These are phyloP conservation scores for Cavia aperea DNA, from an alignment of 2,113 vertebrate genomes.

Conservation along the genomic window DNA sequence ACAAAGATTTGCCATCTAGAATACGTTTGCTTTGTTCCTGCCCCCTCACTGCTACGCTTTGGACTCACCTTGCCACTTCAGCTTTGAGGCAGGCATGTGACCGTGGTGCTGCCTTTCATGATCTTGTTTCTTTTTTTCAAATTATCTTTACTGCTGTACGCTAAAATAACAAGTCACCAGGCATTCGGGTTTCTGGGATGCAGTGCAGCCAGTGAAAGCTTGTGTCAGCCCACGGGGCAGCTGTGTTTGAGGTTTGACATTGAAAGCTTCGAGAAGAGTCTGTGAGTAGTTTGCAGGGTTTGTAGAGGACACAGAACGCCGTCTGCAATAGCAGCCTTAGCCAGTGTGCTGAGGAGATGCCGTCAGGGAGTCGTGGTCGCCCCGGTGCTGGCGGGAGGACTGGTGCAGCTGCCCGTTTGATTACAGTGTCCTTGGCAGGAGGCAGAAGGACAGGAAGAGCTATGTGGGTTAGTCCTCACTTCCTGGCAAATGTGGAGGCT, in stretches of 20 bases:
- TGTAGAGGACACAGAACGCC: not conserved
- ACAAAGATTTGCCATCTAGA: slow-evolving; percentile 57
- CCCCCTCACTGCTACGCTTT: slow-evolving; percentile 48
- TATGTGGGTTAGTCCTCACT: not conserved
- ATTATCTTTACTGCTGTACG: slow-evolving; percentile 40
- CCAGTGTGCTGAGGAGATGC: not conserved
- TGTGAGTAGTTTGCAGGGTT: not conserved
- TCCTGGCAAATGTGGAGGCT: not conserved
- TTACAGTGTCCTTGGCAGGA: not conserved
- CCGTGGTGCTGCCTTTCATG: slow-evolving; percentile 35
- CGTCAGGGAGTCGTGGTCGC: not conserved
- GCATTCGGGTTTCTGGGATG: slow-evolving; percentile 45
- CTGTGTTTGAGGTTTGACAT: not conserved
- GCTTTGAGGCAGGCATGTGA: slow-evolving; percentile 16
- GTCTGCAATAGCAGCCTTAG: not conserved
- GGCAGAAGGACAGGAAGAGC: not conserved
- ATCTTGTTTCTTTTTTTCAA: slow-evolving; percentile 57
- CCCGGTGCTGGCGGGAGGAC: not conserved
- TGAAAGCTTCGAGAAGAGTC: not conserved
- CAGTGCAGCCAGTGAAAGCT: slow-evolving; percentile 47
- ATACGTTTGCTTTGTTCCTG: slow-evolving; percentile 53
- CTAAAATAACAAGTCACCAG: slow-evolving; percentile 49
- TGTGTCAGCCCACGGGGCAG: not conserved
- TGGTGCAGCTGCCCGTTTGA: not conserved
- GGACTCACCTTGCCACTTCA: slow-evolving; percentile 48